Conservation (phyloP, 1,140 invertebrate species). For the Hyles vespertilio region DNA sequence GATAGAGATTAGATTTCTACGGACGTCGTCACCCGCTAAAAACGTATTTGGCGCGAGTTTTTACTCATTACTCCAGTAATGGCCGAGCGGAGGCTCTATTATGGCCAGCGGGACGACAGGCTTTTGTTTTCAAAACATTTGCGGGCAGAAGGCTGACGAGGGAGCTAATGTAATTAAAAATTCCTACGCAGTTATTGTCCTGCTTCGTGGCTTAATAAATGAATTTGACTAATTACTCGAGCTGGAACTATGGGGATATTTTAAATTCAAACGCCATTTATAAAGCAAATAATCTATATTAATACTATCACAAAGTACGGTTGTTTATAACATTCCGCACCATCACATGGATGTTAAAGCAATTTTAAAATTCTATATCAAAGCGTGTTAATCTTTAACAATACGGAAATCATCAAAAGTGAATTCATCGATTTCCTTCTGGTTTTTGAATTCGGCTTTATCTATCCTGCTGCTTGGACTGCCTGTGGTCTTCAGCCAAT, state of each 20-base stretch:
- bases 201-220: slow-evolving; percentile 3
- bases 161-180: slow-evolving; percentile 32
- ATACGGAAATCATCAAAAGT: slow-evolving; percentile 69
- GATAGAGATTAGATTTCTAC: slow-evolving; percentile 19
- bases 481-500: slow-evolving; percentile 81
- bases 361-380: not conserved
- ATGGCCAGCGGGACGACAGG: slow-evolving; percentile 30
- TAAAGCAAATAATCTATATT: too few species aligned
- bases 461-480: slow-evolving; percentile 83
- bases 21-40: slow-evolving; percentile 12
- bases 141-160: slow-evolving; percentile 27
- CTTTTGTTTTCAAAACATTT: slow-evolving; percentile 30
- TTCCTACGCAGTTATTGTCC: slow-evolving; percentile 19
- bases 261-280: too few species aligned
- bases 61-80: slow-evolving; percentile 31
- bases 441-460: slow-evolving; percentile 80
- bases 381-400: slow-evolving; percentile 34
- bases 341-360: not conserved
- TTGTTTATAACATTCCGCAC: too few species aligned
- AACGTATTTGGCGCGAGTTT: slow-evolving; percentile 20
- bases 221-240: not conserved
- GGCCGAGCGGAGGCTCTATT: slow-evolving; percentile 30
- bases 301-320: too few species aligned
- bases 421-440: slow-evolving; percentile 70
- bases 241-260: not conserved